A percentile compares a stretch with the other conserved stretches of the same genome.
These are phyloP conservation scores for Tetranychus urticae DNA, from an alignment of 1,140 invertebrate species.

Conservation along the genomic window DNA sequence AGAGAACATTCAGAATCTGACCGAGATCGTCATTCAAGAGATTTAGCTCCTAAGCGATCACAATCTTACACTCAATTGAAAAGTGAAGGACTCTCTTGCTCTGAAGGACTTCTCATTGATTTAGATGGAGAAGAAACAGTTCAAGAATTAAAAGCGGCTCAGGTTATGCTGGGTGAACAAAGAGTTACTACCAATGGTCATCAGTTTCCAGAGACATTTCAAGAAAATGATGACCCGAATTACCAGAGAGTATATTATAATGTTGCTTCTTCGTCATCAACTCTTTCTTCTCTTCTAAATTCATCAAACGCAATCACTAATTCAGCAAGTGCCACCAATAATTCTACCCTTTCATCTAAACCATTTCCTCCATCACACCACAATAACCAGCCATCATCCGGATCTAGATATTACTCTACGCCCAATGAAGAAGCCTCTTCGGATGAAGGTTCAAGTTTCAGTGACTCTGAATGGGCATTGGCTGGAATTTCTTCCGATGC, in stretches of 20 bases:
- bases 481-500: neutral
- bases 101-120: constrained; percentile 21
- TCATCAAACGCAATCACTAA: neutral
- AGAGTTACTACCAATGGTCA: neutral
- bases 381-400: too few species aligned
- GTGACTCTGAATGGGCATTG: neutral
- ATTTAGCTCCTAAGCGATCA: neutral
- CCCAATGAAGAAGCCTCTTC: neutral
- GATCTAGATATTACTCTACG: neutral
- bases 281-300: neutral
- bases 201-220: neutral
- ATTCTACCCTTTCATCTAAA: neutral
- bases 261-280: neutral
- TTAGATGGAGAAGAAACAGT: constrained; percentile 17
- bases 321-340: neutral
- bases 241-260: neutral
- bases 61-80: constrained; percentile 1
- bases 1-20: neutral
- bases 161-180: neutral
- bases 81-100: constrained; percentile 2
- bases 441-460: neutral
- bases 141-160: neutral
- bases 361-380: too few species aligned
- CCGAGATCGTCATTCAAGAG: neutral
- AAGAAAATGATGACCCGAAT: neutral